Base-by-base conservation (phyloP, 2,113 vertebrate species). In the Protomyctophum bolini region DNA sequence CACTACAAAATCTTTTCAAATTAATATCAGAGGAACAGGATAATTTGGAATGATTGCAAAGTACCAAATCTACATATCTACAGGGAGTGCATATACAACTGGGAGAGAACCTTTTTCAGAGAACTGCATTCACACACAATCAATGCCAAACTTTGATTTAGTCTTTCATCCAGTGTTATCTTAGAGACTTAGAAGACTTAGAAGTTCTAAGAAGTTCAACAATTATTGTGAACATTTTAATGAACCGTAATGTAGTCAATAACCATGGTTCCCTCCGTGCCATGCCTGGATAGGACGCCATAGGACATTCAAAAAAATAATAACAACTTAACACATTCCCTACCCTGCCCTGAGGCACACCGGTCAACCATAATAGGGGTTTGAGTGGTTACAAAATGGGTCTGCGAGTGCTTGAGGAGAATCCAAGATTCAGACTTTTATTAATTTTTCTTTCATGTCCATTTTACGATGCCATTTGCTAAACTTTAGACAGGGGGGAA, bases 371-470 rank as follows among this genome's bases (percentile, higher is more conserved):
- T 21, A 21, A 21, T 21, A 21, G 72, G 46, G 80, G 15, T 8
- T 2, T 10, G 52, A 14, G 12, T 89, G 66, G 84, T 69, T 41
- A 21, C 70, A 46, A 86, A 77, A 82, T 82, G 83, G 86, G 79
- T 75, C 15, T 28, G 57, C 66, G 46, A 63, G 60, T 3, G 41
- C 33, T 59, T 72, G 7, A 80, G 75, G 75, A 86, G 55, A 80
- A 73, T 74, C 68, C 58, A 73, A 76, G 57, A 66, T 33, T 59
- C 15, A 41, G 52, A 74, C 9, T 7, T 8, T 41, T 50, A 14
- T 21, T 28, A 11, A 15, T 58, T 7, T 49, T 6, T 55, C 15
- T 48, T 6, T 61, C 28, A 7, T 21, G 63, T 73, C 10, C 6
- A 2, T 28, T 62, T 48, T 2, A 8, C 11, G 12, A 7, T 74